A percentile compares a stretch with the other conserved stretches of the same genome.
Conservation (phyloP, 1,140 invertebrate genomes). For the Melipona quadrifasciata region DNA sequence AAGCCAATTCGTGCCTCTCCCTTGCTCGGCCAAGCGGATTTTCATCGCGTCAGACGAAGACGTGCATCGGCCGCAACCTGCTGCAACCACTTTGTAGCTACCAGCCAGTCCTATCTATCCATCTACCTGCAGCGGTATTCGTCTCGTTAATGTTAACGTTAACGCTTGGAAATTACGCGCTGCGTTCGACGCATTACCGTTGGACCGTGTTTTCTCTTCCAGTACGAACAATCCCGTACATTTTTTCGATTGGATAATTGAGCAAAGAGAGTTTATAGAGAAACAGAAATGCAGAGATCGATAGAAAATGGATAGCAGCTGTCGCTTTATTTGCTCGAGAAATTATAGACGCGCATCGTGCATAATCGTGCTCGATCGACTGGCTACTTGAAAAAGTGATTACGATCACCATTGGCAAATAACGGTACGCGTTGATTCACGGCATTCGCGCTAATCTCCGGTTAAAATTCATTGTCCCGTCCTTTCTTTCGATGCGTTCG, state of each 20-base stretch:
- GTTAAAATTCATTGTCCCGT: constrained; percentile 13
- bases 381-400: background rate
- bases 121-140: constrained; percentile 26
- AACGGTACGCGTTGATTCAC: background rate
- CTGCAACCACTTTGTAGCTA: constrained; percentile 1
- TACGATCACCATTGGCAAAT: constrained; percentile 45
- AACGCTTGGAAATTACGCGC: constrained; percentile 46
- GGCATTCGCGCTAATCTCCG: constrained; percentile 9
- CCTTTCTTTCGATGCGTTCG: constrained; percentile 1
- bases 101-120: background rate
- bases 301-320: background rate
- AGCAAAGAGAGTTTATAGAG: background rate
- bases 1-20: constrained; percentile 65
- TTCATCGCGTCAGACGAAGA: constrained; percentile 51
- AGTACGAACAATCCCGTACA: background rate
- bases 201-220: background rate
- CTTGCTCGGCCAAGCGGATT: constrained; percentile 60
- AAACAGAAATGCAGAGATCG: background rate
- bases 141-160: constrained; percentile 40
- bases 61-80: constrained; percentile 41
- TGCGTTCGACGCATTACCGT: background rate
- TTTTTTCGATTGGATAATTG: background rate
- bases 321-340: background rate
- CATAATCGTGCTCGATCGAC: background rate
- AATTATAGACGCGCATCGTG: background rate